Evolutionary conservation across 2,113 vertebrate genomes (phyloP), one percentile per base, ranked within the genome.

Genomic region (Falcunculus frontatus): DNA sequence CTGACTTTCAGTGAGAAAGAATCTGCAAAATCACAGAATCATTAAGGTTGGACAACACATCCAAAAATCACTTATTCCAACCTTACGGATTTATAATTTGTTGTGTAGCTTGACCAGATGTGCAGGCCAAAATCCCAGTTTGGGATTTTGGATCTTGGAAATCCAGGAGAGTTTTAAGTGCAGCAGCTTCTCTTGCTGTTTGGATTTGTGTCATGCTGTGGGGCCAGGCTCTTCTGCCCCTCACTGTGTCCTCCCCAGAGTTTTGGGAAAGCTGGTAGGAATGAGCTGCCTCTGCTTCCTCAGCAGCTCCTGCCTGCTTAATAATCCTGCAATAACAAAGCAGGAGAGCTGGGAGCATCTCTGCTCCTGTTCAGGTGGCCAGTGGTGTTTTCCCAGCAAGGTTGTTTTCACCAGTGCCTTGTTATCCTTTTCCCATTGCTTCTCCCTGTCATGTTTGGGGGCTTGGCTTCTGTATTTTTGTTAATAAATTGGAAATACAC

Each of bases 401-500:
- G 42, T 27, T 56, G 33, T 59, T 72, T 62, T 62, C 50, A 33
- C 9, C 46, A 9, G 88, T 94, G 22, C 78, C 67, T 80, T 17
- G 14, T 47, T 79, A 32, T 25, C 29, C 13, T 95, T 81, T 83
- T 50, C 69, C 65, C 35, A 6, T 59, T 78, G 74, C 74, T 56
- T 90, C 15, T 81, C 77, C 47, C 37, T 22, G 63, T 62, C 20
- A 0, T 37, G 11, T 90, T 17, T 87, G 16, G 76, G 86, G 86
- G 10, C 65, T 84, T 35, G 37, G 29, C 83, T 93, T 69, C 72
- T 73, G 20, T 63, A 30, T 90, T 94, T 95, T 69, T 73, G 90
- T 77, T 95, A 90, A 89, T 87, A 94, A 93, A 68, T 81, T 60
- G 69, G 75, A 95, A 84, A 93, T 90, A 84, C 63, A 27, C 50